phyloP scores from a whole-genome alignment of 2,888 invertebrate genomes.

The Caenorhabditis afra region DNA sequence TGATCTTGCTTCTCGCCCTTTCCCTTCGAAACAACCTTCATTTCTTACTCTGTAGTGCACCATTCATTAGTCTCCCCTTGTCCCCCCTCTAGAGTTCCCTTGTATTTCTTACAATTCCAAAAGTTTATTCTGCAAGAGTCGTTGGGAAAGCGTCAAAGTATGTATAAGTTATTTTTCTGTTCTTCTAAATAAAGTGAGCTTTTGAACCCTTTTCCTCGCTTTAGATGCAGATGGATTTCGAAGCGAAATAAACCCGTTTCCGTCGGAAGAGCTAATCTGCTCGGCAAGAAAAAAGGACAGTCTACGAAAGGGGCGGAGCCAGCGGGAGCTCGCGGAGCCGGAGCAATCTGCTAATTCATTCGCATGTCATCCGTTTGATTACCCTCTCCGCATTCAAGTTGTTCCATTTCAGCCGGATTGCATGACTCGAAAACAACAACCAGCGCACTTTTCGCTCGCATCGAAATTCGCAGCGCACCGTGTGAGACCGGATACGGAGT shows the following conservation, averaged over 20 bases:
- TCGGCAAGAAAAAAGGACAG: constrained; percentile 3
- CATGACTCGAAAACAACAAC: not conserved
- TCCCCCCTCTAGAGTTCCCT: not conserved
- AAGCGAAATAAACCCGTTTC: too few species aligned
- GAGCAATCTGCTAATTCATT: constrained; percentile 58
- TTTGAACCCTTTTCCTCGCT: not conserved
- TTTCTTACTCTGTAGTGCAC: constrained; percentile 11
- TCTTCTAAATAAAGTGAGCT: not conserved
- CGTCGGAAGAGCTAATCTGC: too few species aligned
- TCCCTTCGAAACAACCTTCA: constrained; percentile 6
- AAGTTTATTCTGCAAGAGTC: not conserved
- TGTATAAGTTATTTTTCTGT: not conserved
- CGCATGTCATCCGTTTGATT: constrained; percentile 10
- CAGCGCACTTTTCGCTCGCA: not conserved
- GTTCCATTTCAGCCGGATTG: constrained; percentile 4
- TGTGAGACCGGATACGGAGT: too few species aligned
- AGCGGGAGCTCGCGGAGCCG: constrained; percentile 8
- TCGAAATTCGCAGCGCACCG: too few species aligned
- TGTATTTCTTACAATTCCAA: not conserved
- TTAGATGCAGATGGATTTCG: too few species aligned
- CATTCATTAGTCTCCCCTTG: not conserved
- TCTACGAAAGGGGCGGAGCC: constrained; percentile 32
- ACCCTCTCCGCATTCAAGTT: constrained; percentile 3
- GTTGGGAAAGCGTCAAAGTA: too few species aligned
- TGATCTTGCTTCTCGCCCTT: constrained; percentile 36